Evolutionary conservation across 2,888 invertebrate genomes (phyloP).

Genomic region (Cyaniris semiargus): DNA sequence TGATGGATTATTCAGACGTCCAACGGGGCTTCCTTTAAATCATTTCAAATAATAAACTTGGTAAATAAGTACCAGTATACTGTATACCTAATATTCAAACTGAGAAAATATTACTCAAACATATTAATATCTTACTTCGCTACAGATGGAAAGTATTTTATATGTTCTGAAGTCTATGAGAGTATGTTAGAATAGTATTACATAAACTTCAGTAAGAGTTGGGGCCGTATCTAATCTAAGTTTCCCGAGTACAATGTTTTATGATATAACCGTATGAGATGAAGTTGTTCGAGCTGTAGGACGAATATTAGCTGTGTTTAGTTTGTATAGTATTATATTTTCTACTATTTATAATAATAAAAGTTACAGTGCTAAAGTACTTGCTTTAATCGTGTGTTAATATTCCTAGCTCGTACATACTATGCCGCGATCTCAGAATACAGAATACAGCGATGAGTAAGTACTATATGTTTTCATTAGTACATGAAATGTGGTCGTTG

Average conservation of each 20-base stretch:
- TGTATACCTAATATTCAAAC: not conserved
- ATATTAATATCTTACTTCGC: no score
- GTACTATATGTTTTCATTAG: constrained; percentile 35
- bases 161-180: not conserved
- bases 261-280: not conserved
- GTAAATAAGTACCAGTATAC: not conserved
- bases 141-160: not conserved
- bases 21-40: not conserved
- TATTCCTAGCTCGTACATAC: not conserved
- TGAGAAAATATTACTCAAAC: no score
- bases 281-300: not conserved
- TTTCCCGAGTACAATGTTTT: constrained; percentile 29
- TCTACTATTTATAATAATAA: not conserved
- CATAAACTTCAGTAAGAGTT: constrained; percentile 5
- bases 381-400: not conserved
- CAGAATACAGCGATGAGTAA: constrained; percentile 8
- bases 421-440: not conserved
- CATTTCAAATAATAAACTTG: not conserved
- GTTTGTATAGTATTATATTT: not conserved
- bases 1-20: not conserved
- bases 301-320: not conserved
- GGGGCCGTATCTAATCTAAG: constrained; percentile 32
- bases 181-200: not conserved
- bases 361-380: not conserved
- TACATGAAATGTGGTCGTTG: constrained; percentile 53